Evolutionary conservation across 2,888 invertebrate genomes (phyloP).

Genomic region (Pristionchus exspectatus): DNA sequence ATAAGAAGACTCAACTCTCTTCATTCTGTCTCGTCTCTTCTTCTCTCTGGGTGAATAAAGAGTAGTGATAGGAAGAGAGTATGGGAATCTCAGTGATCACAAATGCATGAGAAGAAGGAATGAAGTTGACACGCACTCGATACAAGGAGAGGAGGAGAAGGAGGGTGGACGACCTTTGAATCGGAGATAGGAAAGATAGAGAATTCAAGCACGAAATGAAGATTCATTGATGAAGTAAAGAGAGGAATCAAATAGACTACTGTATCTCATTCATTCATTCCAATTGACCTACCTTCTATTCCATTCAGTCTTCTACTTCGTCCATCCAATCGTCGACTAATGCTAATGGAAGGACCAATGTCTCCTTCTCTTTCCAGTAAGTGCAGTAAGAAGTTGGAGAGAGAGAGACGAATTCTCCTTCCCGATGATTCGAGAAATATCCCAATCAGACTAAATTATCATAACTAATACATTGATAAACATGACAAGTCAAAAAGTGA

Average conservation of each 20-base stretch:
- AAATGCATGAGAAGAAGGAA: conserved; percentile 26
- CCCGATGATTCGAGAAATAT: neutral
- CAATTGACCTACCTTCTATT: conserved; percentile 15
- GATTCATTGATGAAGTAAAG: neutral
- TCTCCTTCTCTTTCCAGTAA: neutral
- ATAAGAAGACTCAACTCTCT: neutral
- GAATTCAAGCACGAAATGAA: neutral
- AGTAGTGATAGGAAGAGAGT: neutral
- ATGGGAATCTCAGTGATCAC: conserved; percentile 36
- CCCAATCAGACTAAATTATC: neutral
- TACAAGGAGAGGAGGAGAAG: conserved; percentile 18
- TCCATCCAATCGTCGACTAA: conserved; percentile 35
- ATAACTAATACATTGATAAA: neutral
- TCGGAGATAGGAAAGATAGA: neutral
- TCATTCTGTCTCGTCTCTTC: neutral
- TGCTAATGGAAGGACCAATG: conserved; percentile 31
- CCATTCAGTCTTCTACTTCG: conserved; percentile 22
- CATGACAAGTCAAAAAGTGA: neutral
- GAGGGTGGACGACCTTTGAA: neutral
- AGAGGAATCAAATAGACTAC: neutral
- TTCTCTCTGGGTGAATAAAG: neutral
- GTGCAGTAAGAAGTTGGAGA: conserved; percentile 32
- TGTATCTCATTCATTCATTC: neutral
- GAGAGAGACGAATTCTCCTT: conserved; percentile 6
- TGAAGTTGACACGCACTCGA: conserved; percentile 3